Percentiles rank a stretch among this genome's conserved stretches.
Evolutionary conservation across 2,888 invertebrate genomes (phyloP).

Genomic region (Panorpa germanica): DNA sequence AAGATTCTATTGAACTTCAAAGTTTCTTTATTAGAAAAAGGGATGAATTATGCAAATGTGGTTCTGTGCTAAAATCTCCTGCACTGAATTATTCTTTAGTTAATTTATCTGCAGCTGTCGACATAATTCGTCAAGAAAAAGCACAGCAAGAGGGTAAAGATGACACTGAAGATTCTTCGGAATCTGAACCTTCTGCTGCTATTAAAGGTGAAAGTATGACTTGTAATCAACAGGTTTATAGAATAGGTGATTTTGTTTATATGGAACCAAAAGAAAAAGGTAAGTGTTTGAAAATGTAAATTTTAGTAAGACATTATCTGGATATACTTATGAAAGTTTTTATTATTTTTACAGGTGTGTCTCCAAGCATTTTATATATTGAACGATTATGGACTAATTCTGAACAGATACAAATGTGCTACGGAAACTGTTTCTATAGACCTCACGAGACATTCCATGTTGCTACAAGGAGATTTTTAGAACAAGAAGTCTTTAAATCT

Average conservation of each 20-base stretch:
- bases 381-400: slow-evolving; percentile 78
- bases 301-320: too few species aligned
- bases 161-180: slow-evolving; percentile 44
- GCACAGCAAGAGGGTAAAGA: slow-evolving; percentile 57
- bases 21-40: slow-evolving; percentile 70
- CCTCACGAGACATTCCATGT: slow-evolving; percentile 95
- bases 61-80: slow-evolving; percentile 64
- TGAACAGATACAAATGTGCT: slow-evolving; percentile 69
- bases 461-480: slow-evolving; percentile 84
- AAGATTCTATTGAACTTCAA: slow-evolving; percentile 88
- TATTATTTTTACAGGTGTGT: too few species aligned
- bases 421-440: slow-evolving; percentile 78
- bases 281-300: slow-evolving; percentile 7
- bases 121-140: slow-evolving; percentile 57
- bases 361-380: slow-evolving; percentile 67
- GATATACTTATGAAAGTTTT: too few species aligned
- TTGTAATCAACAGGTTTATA: slow-evolving; percentile 56
- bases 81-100: slow-evolving; percentile 66
- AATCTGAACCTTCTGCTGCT: slow-evolving; percentile 32
- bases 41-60: slow-evolving; percentile 39
- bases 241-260: slow-evolving; percentile 85
- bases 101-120: slow-evolving; percentile 56
- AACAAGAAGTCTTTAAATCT: slow-evolving; percentile 93
- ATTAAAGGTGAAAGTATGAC: slow-evolving; percentile 41
- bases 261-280: slow-evolving; percentile 37